phyloP scores from a whole-genome alignment of 1,140 invertebrate species.

The Bombus picipes region DNA sequence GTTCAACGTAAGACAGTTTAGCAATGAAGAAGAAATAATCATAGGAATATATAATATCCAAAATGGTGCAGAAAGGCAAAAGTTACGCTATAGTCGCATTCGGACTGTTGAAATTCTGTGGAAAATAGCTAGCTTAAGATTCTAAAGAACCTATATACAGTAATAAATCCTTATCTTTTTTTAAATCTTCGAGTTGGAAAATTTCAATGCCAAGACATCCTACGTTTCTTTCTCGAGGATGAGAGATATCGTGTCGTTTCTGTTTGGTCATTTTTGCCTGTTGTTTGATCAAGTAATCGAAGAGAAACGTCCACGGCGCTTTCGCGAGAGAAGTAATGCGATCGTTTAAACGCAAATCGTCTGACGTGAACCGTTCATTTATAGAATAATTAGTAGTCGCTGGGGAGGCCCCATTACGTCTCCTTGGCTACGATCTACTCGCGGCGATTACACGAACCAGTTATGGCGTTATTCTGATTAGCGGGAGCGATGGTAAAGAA shows the following conservation, averaged over 20 bases:
- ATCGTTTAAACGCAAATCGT: neutral
- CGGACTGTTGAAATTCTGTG: no score
- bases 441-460: conserved; percentile 10
- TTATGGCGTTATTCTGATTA: conserved; percentile 31
- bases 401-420: conserved; percentile 6
- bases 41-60: no score
- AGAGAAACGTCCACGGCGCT: conserved; percentile 1
- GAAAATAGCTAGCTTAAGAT: no score
- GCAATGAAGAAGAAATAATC: no score
- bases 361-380: neutral
- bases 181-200: no score
- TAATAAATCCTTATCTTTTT: no score
- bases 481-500: neutral
- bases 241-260: neutral
- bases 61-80: no score
- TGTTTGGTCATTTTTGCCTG: neutral
- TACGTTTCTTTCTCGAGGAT: no score
- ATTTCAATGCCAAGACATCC: no score
- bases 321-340: neutral
- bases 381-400: conserved; percentile 21
- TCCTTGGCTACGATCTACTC: neutral
- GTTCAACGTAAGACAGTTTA: no score
- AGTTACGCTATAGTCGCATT: no score
- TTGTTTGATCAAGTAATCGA: neutral
- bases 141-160: no score